phyloP scores from a whole-genome alignment of 1,140 invertebrate species.

The Microplitis demolitor region DNA sequence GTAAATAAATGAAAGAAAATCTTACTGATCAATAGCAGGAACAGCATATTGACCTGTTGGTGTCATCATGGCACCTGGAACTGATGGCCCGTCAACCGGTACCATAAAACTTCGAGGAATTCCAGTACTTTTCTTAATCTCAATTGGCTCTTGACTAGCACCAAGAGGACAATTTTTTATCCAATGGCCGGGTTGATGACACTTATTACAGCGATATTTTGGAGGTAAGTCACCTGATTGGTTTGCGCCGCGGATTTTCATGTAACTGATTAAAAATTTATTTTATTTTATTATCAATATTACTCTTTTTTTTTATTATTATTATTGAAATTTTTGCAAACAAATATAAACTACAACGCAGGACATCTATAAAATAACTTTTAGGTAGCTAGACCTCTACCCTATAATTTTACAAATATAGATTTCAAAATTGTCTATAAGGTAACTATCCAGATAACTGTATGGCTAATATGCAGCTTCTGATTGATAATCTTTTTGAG shows the following conservation, averaged over 20 bases:
- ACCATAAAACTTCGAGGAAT: constrained; percentile 97
- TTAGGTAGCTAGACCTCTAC: too few species aligned
- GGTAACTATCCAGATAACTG: too few species aligned
- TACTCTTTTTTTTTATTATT: neutral
- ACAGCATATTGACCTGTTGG: constrained; percentile 90
- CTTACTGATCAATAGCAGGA: constrained; percentile 89
- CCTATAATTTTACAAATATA: too few species aligned
- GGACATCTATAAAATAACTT: too few species aligned
- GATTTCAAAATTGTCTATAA: too few species aligned
- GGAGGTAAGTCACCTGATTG: constrained; percentile 87
- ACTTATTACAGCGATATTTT: constrained; percentile 91
- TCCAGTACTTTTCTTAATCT: constrained; percentile 93
- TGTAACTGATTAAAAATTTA: constrained; percentile 70
- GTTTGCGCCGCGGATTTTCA: constrained; percentile 83
- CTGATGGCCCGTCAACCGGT: constrained; percentile 84
- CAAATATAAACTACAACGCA: too few species aligned
- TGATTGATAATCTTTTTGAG: too few species aligned
- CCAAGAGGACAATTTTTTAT: constrained; percentile 90
- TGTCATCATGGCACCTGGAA: constrained; percentile 93
- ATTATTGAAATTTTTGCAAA: too few species aligned
- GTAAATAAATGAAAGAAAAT: constrained; percentile 38
- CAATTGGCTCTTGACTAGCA: constrained; percentile 69
- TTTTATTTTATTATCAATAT: neutral
- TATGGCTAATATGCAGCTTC: too few species aligned
- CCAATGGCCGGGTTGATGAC: constrained; percentile 92